Base-by-base conservation (phyloP, 2,797 vertebrate species). In the Pelobates cultripes region DNA sequence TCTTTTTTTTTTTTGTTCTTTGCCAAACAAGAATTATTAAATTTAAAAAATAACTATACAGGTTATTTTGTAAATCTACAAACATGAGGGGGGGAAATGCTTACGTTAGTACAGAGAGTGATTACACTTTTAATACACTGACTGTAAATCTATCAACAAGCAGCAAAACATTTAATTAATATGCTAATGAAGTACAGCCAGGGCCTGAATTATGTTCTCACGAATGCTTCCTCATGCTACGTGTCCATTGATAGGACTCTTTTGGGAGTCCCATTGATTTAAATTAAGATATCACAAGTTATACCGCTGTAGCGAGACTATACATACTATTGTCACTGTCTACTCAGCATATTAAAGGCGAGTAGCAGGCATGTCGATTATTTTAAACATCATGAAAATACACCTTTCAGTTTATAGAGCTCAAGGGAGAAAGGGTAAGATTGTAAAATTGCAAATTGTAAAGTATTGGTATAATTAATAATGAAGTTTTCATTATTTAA, bases 71-170 rank as follows among this genome's bases (percentile, higher is more conserved):
- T 67, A 73, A 75, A 77, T 73, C 60, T 66, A 67, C 44, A 43
- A 82, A 77, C 57, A 74, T 51, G 43, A 41, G 68, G 67, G 10
- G 10, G 47, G 10, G 43, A 3, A 57, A 15, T 63, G 51, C 60
- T 81, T 70, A 63, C 55, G 66, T 28, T 41, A 7, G 77, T 77
- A 73, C 75, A 68, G 80, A 73, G 41, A 77, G 73, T 77, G 74
- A 82, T 82, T 69, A 78, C 80, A 73, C 80, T 73, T 82, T 82
- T 77, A 73, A 78, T 60, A 51, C 69, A 64, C 42, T 44, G 67
- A 68, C 66, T 82, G 40, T 73, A 77, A 82, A 77, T 72, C 74
- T 67, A 73, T 73, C 74, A 82, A 82, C 74, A 53, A 73, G 70
- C 69, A 6, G 70, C 57, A 78, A 70, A 68, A 73, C 70, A 82